phyloP scores from a whole-genome alignment of 2,113 vertebrate genomes.

The Anhinga rufa region DNA sequence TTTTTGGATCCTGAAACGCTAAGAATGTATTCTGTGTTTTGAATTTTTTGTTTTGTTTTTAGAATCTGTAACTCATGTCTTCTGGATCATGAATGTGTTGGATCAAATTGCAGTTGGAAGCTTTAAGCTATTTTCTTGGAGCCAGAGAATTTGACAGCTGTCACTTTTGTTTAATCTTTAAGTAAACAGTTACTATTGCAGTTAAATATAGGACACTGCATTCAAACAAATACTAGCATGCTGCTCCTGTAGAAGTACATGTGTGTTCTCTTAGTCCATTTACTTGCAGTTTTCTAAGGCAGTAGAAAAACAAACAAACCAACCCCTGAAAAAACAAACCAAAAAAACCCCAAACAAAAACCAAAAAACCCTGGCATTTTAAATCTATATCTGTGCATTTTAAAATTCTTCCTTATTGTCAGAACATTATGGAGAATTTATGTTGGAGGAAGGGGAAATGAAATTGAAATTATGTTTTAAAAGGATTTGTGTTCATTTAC shows the following conservation, averaged over 20 bases:
- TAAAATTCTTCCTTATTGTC: background rate
- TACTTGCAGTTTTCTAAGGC: background rate
- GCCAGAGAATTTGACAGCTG: background rate
- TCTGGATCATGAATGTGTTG: background rate
- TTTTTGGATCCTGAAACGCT: background rate
- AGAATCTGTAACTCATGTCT: background rate
- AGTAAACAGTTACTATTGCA: background rate
- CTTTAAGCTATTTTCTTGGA: background rate
- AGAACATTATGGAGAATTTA: background rate
- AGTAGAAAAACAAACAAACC: background rate
- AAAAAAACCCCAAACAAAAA: background rate
- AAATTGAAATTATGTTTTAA: background rate
- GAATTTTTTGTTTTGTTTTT: background rate
- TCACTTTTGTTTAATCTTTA: background rate
- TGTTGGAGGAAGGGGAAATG: background rate
- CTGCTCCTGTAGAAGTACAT: background rate
- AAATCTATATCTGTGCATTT: background rate
- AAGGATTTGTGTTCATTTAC: background rate
- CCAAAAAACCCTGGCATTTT: background rate
- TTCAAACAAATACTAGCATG: background rate
- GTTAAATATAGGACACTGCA: background rate
- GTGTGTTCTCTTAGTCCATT: background rate
- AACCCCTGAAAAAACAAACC: too few relatives aligned
- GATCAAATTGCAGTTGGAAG: background rate
- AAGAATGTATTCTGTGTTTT: background rate